A percentile compares a stretch with the other conserved stretches of the same genome.
Evolutionary conservation across 2,888 invertebrate genomes (phyloP).

Genomic region (Leptinotarsa haldemani): DNA sequence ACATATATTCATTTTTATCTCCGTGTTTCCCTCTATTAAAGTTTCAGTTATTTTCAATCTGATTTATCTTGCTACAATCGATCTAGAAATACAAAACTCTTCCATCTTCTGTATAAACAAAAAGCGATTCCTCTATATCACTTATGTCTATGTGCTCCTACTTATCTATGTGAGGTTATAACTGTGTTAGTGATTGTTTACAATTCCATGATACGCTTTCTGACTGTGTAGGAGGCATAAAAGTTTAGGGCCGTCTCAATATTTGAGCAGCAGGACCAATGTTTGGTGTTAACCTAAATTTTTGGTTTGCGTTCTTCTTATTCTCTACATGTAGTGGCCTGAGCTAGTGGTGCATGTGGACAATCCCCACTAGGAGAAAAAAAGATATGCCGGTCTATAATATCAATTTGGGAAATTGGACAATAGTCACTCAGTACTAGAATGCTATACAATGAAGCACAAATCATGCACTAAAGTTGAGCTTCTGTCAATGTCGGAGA

Average conservation of each 20-base stretch:
- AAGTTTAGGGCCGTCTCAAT: not conserved
- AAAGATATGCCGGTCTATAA: too few species aligned
- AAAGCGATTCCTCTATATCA: not conserved
- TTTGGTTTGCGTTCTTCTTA: not conserved
- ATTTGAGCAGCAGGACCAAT: not conserved
- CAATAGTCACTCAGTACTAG: too few species aligned
- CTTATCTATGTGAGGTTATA: not conserved
- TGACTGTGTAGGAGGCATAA: not conserved
- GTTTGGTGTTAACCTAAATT: not conserved
- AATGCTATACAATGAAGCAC: too few species aligned
- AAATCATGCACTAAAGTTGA: too few species aligned
- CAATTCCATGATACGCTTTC: not conserved
- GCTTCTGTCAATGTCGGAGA: too few species aligned
- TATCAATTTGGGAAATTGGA: too few species aligned
- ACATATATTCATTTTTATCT: not conserved
- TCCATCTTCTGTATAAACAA: not conserved
- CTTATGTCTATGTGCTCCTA: not conserved
- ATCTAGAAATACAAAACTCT: not conserved
- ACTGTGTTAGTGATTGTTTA: not conserved
- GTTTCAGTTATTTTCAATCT: not conserved
- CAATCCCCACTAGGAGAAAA: too few species aligned
- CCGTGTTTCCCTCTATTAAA: not conserved
- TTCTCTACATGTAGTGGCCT: too few species aligned
- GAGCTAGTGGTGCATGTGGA: too few species aligned
- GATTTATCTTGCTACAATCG: not conserved